These are phyloP conservation scores for Lamprotornis superbus DNA, from an alignment of 2,113 vertebrate species.

Conservation along the genomic window DNA sequence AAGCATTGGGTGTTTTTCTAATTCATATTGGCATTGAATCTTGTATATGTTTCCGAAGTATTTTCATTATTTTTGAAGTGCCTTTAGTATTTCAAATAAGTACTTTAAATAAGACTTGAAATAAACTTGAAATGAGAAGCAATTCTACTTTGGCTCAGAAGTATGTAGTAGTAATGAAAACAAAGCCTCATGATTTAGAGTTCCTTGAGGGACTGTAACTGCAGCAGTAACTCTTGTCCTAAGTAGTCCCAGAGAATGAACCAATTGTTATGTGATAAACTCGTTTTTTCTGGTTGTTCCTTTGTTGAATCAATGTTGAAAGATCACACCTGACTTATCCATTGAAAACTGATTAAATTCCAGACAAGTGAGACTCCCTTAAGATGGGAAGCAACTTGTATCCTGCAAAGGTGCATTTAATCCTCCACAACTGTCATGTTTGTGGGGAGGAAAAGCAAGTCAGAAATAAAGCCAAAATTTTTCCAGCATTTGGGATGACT, in stretches of 20 bases:
- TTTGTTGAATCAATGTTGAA: neutral
- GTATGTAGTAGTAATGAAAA: neutral
- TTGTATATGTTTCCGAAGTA: neutral
- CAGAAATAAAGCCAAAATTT: neutral
- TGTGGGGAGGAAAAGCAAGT: neutral
- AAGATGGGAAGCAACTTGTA: neutral
- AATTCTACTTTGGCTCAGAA: neutral
- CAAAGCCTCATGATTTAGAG: neutral
- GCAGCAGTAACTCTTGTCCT: neutral
- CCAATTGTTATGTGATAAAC: neutral
- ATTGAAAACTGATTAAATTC: neutral
- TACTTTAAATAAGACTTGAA: no score
- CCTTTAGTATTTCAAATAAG: neutral
- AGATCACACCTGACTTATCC: neutral
- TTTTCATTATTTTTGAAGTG: neutral
- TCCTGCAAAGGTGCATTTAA: neutral
- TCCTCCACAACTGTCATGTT: neutral
- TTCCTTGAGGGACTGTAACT: neutral
- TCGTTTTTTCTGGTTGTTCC: neutral
- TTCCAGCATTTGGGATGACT: neutral
- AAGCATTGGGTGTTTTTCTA: rapidly evolving
- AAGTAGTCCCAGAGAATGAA: neutral
- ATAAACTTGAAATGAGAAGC: neutral
- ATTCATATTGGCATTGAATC: neutral
- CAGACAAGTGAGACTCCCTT: neutral